Evolutionary conservation across 2,888 invertebrate species (phyloP), one percentile per base, ranked within the genome.

Genomic region (Cybosia mesomella): DNA sequence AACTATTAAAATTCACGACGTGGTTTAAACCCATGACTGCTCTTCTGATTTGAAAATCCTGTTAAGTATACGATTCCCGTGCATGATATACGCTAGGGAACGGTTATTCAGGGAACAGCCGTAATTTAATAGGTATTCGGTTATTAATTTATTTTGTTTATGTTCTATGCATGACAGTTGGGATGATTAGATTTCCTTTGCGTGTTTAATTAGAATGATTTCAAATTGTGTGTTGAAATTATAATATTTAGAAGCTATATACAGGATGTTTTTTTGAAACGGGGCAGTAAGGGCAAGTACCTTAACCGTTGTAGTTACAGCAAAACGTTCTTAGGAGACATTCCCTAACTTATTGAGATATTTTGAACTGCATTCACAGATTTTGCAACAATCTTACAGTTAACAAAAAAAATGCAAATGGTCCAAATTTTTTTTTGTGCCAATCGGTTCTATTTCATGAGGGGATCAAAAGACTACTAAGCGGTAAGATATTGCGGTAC

Each of bases 1-100:
- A 15, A 57, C 57, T 36, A 64, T 85, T 83, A 79, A 79, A 72
- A 84, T 85, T 83, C 85, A 80, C 71, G 64, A 64, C 82, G 70
- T 54, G 64, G 58, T 72, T 68, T 69, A 67, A 70, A 71, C 59
- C 68, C 68, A 66, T 73, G 71, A 64, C 67, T 69, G 62, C 49
- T 69, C n/a, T 59, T 24, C 64, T 71, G 39, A 80, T 83, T 80
- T 77, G 70, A 76, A 81, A 78, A 75, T 76, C 74, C 75, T 77
- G 69, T 71, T 73, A 28, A 28, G 28, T 28, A 64, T 61, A 64
- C 24, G 62, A 24, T 70, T 68, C 34, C 36, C 21, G n/a, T 63
- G 18, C 63, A 53, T 22, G 53, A 54, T 57, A 57, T 65, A 22
- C 49, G 21, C 67, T 53, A 24, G 57, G 57, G 57, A 67, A 67